phyloP scores from a whole-genome alignment of 2,797 vertebrate species.

The Basileuterus tristriatus region DNA sequence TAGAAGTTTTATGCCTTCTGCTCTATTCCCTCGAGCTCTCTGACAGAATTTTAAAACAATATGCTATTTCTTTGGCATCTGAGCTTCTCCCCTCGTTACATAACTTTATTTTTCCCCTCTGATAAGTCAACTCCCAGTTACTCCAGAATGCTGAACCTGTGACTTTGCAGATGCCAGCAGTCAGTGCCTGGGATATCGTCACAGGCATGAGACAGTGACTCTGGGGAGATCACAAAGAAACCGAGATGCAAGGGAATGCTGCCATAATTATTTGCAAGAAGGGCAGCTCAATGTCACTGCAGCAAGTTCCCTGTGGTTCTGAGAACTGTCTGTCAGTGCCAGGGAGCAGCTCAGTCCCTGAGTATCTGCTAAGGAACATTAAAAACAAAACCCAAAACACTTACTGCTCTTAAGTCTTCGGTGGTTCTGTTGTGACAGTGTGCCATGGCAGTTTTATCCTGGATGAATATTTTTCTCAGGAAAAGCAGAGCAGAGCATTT shows the following conservation, averaged over 20 bases:
- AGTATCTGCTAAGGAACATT: background rate
- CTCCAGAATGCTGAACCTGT: conserved; percentile 18
- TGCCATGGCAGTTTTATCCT: background rate
- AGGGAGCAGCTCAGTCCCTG: background rate
- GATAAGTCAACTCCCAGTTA: background rate
- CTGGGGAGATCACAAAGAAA: conserved; percentile 22
- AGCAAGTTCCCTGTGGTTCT: background rate
- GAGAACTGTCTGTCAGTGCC: background rate
- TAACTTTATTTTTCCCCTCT: background rate
- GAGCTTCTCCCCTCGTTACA: background rate
- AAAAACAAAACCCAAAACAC: background rate
- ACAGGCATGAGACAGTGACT: background rate
- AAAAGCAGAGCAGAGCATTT: background rate
- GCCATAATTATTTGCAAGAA: background rate
- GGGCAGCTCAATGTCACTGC: conserved; percentile 50
- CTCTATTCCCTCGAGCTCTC: background rate
- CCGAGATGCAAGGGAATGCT: background rate
- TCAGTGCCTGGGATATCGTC: background rate
- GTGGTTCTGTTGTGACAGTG: background rate
- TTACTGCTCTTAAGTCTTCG: background rate
- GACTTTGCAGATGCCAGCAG: background rate
- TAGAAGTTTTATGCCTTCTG: background rate
- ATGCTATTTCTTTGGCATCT: background rate
- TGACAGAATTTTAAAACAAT: conserved; percentile 1
- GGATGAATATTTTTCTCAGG: background rate